A percentile compares a stretch with the other conserved stretches of the same genome.
Conservation (phyloP, 2,888 invertebrate species). For the Melanophora roralis region DNA sequence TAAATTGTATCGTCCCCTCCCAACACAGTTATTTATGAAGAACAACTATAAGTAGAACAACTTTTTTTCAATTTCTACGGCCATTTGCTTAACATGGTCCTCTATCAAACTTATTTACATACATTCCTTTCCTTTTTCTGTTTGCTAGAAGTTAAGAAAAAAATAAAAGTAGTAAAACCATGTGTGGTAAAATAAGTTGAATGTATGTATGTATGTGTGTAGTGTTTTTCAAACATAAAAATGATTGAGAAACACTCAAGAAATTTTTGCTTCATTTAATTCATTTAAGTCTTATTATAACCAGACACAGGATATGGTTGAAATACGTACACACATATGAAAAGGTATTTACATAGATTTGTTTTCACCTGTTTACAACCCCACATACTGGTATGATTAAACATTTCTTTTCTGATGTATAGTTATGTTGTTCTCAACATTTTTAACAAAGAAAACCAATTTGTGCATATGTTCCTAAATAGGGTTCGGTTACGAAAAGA, state of each 20-base stretch:
- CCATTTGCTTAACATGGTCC: slow-evolving; percentile 16
- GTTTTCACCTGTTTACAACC: neutral
- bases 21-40: too few relatives aligned
- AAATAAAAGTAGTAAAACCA: too few relatives aligned
- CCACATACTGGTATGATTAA: too few relatives aligned
- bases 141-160: too few relatives aligned
- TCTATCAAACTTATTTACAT: neutral
- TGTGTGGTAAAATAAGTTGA: neutral
- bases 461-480: too few relatives aligned
- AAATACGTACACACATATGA: neutral
- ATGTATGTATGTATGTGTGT: neutral
- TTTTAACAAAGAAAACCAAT: neutral
- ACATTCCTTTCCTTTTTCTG: neutral
- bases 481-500: too few relatives aligned
- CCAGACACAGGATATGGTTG: neutral
- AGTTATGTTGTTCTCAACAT: neutral
- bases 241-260: slow-evolving; percentile 57
- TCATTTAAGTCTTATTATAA: slow-evolving; percentile 37
- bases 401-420: too few relatives aligned
- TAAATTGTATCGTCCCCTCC: neutral
- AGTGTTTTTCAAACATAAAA: slow-evolving; percentile 23
- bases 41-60: too few relatives aligned
- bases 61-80: slow-evolving; percentile 24
- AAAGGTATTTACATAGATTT: neutral
- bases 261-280: slow-evolving; percentile 56